phyloP scores from a whole-genome alignment of 2,888 invertebrate species.

The Cenopis cana region DNA sequence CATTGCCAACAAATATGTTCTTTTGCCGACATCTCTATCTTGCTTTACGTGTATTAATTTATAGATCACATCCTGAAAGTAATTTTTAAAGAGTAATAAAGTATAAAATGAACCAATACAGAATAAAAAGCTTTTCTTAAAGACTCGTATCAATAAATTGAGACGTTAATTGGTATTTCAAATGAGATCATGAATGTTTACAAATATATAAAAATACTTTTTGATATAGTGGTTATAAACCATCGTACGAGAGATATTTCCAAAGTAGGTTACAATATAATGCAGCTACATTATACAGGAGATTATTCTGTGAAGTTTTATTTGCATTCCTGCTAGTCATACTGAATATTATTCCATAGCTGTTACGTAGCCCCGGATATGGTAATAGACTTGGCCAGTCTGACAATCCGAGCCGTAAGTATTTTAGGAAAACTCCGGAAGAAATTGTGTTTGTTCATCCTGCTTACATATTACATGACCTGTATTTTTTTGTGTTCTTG shows the following conservation, averaged over 20 bases:
- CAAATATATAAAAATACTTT: conserved; percentile 9
- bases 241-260: conserved; percentile 18
- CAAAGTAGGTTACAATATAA: conserved; percentile 45
- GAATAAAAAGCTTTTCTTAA: too few species aligned
- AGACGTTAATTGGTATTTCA: too few species aligned
- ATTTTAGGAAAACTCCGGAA: conserved; percentile 54
- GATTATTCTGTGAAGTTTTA: conserved; percentile 45
- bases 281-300: conserved; percentile 41
- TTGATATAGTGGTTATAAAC: conserved; percentile 19
- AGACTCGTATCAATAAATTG: too few species aligned
- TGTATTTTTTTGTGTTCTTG: conserved; percentile 11
- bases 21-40: too few species aligned
- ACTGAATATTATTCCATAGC: conserved; percentile 49
- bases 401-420: conserved; percentile 54
- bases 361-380: conserved; percentile 55
- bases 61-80: too few species aligned
- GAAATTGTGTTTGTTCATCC: conserved; percentile 55
- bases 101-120: too few species aligned
- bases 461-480: conserved; percentile 43
- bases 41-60: too few species aligned
- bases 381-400: conserved; percentile 56
- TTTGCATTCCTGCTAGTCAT: conserved; percentile 47
- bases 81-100: too few species aligned
- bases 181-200: neutral
- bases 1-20: too few species aligned